Base-by-base conservation (phyloP, 1,140 invertebrate genomes). In the Plectus sambesii region DNA sequence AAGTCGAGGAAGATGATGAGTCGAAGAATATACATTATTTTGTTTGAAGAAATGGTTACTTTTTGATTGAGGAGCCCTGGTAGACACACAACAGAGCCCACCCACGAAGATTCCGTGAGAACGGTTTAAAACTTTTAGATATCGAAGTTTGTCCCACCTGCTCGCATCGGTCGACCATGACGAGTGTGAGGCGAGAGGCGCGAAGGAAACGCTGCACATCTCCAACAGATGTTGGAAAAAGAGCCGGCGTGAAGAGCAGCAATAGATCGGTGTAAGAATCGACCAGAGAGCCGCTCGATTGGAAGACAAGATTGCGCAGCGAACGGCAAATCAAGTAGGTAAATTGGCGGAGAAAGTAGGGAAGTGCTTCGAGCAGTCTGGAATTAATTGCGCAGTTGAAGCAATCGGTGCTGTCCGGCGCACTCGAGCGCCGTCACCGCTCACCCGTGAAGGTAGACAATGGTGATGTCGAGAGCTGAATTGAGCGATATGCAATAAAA, bases 231-330 rank as follows among this genome's bases (percentile, higher is more conserved):
- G 45, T 55, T 27, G 56, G 56, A 26, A 58, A 58, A 2, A 58
- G 33, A n/a, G 59, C 51, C 4, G 56, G 56, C 2, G 56, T 55
- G 33, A 58, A 58, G 0, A 58, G 51, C 25, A 58, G 29, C 29
- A 58, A 35, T 15, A 57, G 50, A 54, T 57, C 55, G 33, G 56
- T 58, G 23, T 58, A 58, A 2, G 56, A 59, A 37, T 58, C 56
- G 30, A 33, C 59, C 4, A 58, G 29, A 33, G 23, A 22, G 9
- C 56, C 50, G 17, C 43, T 15, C 23, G 37, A 42, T 49, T 58
- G 56, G 17, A 25, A 9, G 8, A 51, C 56, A 17, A 58, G 41
- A 49, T 58, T 58, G 5, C 36, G 22, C 27, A 58, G 33, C 17
- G 37, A 49, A 37, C 42, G 30, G 30, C 56, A 58, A 9, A 58